Evolutionary conservation across 2,888 invertebrate genomes (phyloP).

Genomic region (Thysanoteuthis rhombus): DNA sequence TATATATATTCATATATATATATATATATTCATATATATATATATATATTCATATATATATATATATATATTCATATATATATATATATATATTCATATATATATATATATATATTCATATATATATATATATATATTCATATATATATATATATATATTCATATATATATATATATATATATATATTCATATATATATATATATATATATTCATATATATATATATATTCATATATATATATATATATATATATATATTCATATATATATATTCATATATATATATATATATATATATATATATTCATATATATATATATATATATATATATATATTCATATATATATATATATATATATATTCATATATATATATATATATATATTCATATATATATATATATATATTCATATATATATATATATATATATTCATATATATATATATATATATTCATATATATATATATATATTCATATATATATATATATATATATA

Average conservation of each 20-base stretch:
- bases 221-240: too few relatives aligned
- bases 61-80: too few relatives aligned
- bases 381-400: too few relatives aligned
- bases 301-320: background rate
- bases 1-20: background rate
- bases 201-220: too few relatives aligned
- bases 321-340: background rate
- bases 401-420: too few relatives aligned
- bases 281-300: slow-evolving; percentile 14
- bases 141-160: background rate
- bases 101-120: background rate
- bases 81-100: background rate
- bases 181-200: background rate
- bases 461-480: too few relatives aligned
- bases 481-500: too few relatives aligned
- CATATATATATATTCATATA: background rate
- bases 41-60: too few relatives aligned
- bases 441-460: too few relatives aligned
- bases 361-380: too few relatives aligned
- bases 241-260: background rate
- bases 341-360: background rate
- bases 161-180: background rate
- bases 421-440: too few relatives aligned
- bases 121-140: slow-evolving; percentile 13
- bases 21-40: background rate